These are phyloP conservation scores for Matsumyia berberina DNA, from an alignment of 2,888 invertebrate genomes.

Conservation along the genomic window DNA sequence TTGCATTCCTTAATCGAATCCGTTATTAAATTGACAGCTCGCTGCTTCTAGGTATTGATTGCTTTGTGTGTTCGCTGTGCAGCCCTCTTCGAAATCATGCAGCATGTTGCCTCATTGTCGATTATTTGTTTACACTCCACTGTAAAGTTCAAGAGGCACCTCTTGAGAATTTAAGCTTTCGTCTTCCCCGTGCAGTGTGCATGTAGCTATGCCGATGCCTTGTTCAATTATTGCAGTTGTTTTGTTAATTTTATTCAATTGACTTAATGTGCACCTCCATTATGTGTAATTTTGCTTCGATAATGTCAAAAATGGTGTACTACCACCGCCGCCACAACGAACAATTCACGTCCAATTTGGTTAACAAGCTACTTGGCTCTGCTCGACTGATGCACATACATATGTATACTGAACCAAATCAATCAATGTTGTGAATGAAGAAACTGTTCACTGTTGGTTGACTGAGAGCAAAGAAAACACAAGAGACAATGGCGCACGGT, in stretches of 20 bases:
- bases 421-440: constrained; percentile 67
- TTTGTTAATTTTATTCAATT: constrained; percentile 71
- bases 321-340: too few relatives aligned
- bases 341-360: constrained; percentile 65
- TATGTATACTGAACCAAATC: constrained; percentile 61
- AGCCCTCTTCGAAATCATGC: constrained; percentile 13
- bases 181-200: neutral
- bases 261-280: constrained; percentile 71
- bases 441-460: constrained; percentile 11
- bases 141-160: constrained; percentile 62
- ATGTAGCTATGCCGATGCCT: neutral
- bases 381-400: constrained; percentile 31
- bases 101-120: constrained; percentile 45
- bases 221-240: constrained; percentile 55
- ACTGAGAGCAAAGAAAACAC: neutral
- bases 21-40: constrained; percentile 74
- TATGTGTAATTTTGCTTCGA: constrained; percentile 69
- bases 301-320: constrained; percentile 72
- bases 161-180: constrained; percentile 24
- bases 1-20: constrained; percentile 70
- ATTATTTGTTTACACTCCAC: constrained; percentile 68
- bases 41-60: constrained; percentile 71
- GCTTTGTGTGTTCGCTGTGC: constrained; percentile 13
- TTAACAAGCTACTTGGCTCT: constrained; percentile 65
- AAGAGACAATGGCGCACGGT: constrained; percentile 25